Conservation (phyloP, 2,888 invertebrate species). For the Cephus pulcher region DNA sequence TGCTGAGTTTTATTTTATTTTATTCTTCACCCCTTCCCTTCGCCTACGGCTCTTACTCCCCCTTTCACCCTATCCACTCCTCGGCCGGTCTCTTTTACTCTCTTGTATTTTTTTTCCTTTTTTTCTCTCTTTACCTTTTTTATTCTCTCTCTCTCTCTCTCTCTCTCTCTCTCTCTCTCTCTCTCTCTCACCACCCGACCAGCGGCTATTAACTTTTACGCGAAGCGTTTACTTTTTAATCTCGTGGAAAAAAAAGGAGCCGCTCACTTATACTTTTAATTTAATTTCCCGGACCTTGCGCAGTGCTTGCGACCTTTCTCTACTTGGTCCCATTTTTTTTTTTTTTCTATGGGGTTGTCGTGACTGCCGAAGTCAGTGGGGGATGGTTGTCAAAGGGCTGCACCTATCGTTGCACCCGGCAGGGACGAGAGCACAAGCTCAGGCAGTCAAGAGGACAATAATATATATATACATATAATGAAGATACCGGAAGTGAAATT, state of each 20-base stretch:
- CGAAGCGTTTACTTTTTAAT: slow-evolving; percentile 25
- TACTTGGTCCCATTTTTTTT: background rate
- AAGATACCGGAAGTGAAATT: background rate
- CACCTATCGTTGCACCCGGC: background rate
- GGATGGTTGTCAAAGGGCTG: background rate
- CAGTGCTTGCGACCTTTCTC: background rate
- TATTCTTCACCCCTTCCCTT: background rate
- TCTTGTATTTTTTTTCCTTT: background rate
- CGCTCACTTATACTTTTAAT: slow-evolving; percentile 22
- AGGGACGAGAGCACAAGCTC: background rate
- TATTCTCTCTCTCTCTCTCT: background rate
- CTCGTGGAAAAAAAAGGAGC: slow-evolving; percentile 20
- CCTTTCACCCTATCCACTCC: background rate
- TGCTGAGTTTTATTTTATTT: background rate
- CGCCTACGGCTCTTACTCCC: background rate
- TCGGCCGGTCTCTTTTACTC: background rate
- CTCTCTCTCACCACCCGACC: background rate
- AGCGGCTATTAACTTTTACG: slow-evolving; percentile 26
- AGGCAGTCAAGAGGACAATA: background rate
- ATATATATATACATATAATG: background rate
- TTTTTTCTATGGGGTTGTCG: background rate
- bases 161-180: background rate
- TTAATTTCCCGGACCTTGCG: slow-evolving; percentile 14
- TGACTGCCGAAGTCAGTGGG: background rate
- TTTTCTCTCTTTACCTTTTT: background rate